Evolutionary conservation across 92 coral and sea anemone species (phyloP).

Genomic region (Porites cylindrica): DNA sequence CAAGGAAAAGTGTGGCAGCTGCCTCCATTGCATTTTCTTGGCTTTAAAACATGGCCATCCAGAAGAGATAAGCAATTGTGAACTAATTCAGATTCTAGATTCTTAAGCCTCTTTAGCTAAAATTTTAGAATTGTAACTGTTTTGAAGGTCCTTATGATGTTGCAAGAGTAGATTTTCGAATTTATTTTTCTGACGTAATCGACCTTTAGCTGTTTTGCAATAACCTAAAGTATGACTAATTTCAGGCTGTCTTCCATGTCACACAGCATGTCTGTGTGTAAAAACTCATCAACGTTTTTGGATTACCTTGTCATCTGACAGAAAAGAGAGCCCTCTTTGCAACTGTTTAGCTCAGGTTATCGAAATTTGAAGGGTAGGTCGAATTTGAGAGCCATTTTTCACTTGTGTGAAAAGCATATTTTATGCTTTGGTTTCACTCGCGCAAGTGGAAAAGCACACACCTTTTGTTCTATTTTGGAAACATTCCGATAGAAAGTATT

Average conservation of each 20-base stretch:
- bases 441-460: neutral
- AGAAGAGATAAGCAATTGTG: neutral
- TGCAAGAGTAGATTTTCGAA: neutral
- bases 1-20: slow-evolving; percentile 10
- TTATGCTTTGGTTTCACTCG: neutral
- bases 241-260: neutral
- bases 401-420: neutral
- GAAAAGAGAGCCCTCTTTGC: neutral
- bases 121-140: neutral
- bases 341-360: neutral
- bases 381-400: neutral
- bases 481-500: neutral
- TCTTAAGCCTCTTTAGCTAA: neutral
- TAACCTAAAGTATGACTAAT: neutral
- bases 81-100: neutral
- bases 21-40: slow-evolving; percentile 12
- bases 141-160: slow-evolving; percentile 6
- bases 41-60: neutral
- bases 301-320: neutral
- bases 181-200: neutral
- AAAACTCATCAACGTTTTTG: neutral
- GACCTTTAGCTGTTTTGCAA: neutral
- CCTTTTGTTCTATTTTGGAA: neutral
- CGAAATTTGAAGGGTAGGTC: neutral
- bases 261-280: neutral